Percentiles rank a stretch among this genome's conserved stretches.
Evolutionary conservation across 2,113 vertebrate species (phyloP).

Genomic region (Hippolais icterina): DNA sequence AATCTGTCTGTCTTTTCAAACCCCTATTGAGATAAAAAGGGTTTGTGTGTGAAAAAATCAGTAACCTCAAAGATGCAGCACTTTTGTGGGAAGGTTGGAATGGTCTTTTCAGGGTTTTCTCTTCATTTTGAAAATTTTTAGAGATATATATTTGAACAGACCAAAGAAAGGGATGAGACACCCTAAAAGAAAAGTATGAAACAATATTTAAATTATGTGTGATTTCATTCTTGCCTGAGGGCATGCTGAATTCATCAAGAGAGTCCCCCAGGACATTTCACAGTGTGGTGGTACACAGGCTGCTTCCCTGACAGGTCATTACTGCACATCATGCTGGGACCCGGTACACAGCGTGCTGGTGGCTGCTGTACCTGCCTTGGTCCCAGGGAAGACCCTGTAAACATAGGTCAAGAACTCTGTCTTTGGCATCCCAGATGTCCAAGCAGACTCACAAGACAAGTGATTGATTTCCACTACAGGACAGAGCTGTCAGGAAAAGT

Average conservation of each 20-base stretch:
- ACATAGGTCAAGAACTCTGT: background rate
- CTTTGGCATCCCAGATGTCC: conserved; percentile 51
- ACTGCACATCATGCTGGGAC: conserved; percentile 78
- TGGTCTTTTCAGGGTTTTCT: background rate
- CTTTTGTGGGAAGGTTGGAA: background rate
- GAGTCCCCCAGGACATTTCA: conserved; percentile 80
- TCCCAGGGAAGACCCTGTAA: background rate
- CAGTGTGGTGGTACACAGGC: conserved; percentile 66
- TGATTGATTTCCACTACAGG: conserved; percentile 48
- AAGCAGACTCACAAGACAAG: conserved; percentile 7
- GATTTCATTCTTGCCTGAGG: conserved; percentile 70
- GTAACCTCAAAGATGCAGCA: background rate
- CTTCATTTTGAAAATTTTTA: conserved; percentile 51
- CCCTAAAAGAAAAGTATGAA: conserved; percentile 36
- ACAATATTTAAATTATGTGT: conserved; percentile 75
- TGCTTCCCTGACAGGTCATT: conserved; percentile 86
- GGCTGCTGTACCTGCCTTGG: background rate
- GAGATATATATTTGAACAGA: conserved; percentile 3
- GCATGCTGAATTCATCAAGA: conserved; percentile 76
- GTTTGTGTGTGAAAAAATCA: background rate
- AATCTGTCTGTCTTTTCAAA: background rate
- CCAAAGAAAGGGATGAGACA: conserved; percentile 6
- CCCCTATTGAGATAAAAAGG: background rate
- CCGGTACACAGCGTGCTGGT: background rate
- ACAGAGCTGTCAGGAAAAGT: background rate